Evolutionary conservation across 2,888 invertebrate genomes (phyloP), one percentile per base, ranked within the genome.

Genomic region (Dolomedes plantarius): DNA sequence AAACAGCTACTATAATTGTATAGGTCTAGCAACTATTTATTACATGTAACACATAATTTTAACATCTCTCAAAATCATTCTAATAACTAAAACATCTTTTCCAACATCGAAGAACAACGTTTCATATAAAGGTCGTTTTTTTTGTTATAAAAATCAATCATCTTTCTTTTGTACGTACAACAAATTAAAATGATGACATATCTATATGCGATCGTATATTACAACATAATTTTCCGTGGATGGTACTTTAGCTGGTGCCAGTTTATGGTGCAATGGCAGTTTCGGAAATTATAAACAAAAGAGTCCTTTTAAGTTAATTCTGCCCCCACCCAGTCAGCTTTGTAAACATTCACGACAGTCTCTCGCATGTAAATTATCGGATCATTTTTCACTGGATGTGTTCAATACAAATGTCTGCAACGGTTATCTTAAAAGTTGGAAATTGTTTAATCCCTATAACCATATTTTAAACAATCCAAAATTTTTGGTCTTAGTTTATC

Each of bases 21-120:
- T 73, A 85, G 83, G 67, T 78, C 83, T 77, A 85, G 73, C 76
- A 85, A 67, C 83, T 85, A 85, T 73, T 56, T 85, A 85, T 73
- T 56, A 56, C 56, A 56, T 56, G 67, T 39, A 77, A 83, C 73
- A 83, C 27, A 64, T 29, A 72, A 76, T 65, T n/a, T 36, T 50
- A 81, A 81, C 81, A 81, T 81, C 50, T 28, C 46, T 74, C 50
- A 74, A 81, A 81, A 81, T 75, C 41, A 81, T 75, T 64, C 81
- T 81, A n/a, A 81, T 68, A 75, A 65, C 39, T 64, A 31, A 82
- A 77, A 83, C 75, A 69, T 68, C n/a, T 65, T 32, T 71, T 67
- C 39, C 50, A 68, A 71, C 50, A 83, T 31, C 56, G 56, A 77
- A 65, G 31, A 76, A 81, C 50, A 82, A 76, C 69, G 82, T 64